Evolutionary conservation across 2,797 vertebrate genomes (phyloP), one percentile per base, ranked within the genome.

Genomic region (Holocentrus rufus): DNA sequence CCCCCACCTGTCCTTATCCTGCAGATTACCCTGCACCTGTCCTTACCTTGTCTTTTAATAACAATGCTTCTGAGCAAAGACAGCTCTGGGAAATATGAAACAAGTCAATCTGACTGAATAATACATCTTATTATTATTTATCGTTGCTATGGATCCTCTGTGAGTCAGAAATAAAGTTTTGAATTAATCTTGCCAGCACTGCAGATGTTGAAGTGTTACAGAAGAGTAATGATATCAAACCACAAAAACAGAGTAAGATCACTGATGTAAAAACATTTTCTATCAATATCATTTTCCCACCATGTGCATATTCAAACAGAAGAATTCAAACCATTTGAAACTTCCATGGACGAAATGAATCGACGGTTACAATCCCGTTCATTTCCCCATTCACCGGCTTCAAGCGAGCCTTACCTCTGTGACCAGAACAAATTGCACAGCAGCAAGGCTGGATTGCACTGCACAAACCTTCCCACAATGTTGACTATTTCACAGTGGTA

Each of bases 341-440:
- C 22, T 63, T 63, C 60, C 57, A n/a, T 14, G 23, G 13, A 15
- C n/a, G 5, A n/a, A 27, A 1, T 27, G 0, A 61, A 60, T 22
- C n/a, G 8, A 34, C 10, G 44, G 42, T 49, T 42, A 27, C 20
- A 46, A 5, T 1, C 0, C n/a, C 65, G 74, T 20, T 25, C 7
- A 54, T 62, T 59, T 27, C 15, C 15, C 14, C 20, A 10, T 70
- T 78, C 31, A 34, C 50, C 23, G 53, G 23, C 49, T 58, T 47
- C 23, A 55, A 60, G 49, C 53, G 17, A 27, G 61, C 22, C 62
- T 72, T 55, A 76, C 75, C 59, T 49, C 72, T 53, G 71, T 81
- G 68, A 81, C 69, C 60, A 62, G 74, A 81, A 65, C 69, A 71
- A 55, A 77, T 57, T 69, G 71, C 59, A 52, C 59, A 68, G 66